phyloP scores from a whole-genome alignment of 2,113 vertebrate genomes.

The Ictidomys tridecemlineatus region DNA sequence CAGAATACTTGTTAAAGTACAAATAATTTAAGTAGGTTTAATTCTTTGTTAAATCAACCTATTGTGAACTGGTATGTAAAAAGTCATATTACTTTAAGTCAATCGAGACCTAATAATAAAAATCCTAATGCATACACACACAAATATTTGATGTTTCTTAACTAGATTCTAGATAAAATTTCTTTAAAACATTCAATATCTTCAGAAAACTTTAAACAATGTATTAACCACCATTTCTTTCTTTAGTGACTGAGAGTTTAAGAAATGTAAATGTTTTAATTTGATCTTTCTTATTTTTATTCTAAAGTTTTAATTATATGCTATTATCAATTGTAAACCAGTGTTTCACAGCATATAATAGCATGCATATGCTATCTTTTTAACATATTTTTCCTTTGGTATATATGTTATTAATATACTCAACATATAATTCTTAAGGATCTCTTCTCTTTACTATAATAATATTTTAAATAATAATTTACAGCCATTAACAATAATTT shows the following conservation, averaged over 20 bases:
- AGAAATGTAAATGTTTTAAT: neutral
- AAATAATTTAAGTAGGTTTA: neutral
- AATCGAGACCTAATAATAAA: neutral
- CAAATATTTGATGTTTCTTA: slow-evolving; percentile 30
- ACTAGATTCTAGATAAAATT: neutral
- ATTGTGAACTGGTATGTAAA: neutral
- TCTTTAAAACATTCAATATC: neutral
- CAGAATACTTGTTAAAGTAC: neutral
- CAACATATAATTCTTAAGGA: neutral
- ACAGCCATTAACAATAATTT: neutral
- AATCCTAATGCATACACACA: neutral
- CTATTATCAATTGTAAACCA: neutral
- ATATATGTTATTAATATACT: neutral
- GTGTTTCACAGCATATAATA: neutral
- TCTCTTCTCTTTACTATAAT: neutral
- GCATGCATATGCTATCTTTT: neutral
- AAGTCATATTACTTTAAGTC: neutral
- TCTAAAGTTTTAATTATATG: neutral
- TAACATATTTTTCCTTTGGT: neutral
- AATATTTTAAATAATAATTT: slow-evolving; percentile 20
- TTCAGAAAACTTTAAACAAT: slow-evolving; percentile 25
- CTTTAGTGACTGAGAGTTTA: slow-evolving; percentile 22
- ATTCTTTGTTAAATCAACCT: neutral
- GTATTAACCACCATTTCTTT: neutral
- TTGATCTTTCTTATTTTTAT: slow-evolving; percentile 40